Evolutionary conservation across 2,888 invertebrate genomes (phyloP), one percentile per base, ranked within the genome.

Genomic region (Andrena trimmerana): DNA sequence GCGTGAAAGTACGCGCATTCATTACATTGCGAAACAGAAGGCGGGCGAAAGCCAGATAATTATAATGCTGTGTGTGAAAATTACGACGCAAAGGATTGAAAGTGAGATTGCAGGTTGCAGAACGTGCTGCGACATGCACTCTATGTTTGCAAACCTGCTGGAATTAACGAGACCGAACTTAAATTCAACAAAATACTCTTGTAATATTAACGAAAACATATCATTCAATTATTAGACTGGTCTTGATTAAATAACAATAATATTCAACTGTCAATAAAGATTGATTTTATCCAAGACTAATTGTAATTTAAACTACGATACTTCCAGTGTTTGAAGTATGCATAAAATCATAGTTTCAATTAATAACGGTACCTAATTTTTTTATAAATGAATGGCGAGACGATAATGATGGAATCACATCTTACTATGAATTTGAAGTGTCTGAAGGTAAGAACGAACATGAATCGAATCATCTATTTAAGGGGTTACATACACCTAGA

Each of bases 61-160:
- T 82, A 76, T 63, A 59, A 65, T 59, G 66, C 6, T 33, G 57
- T 48, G 31, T 59, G 48, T 57, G 70, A 24, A 73, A 67, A 75
- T 74, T 42, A 54, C 42, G 27, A 27, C 31, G 29, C 16, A 62
- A 70, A 54, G 50, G 50, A 29, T 67, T n/a, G 62, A 27, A 75
- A 67, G 33, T 63, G 52, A 68, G 70, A 70, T 66, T 16, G 13
- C n/a, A 8, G 36, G 16, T 33, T 48, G 13, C 42, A 8, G 54
- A 42, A 63, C 29, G 10, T 13, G 7, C 42, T n/a, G 24, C n/a
- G 52, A 48, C 42, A 48, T 27, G 7, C 27, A 20, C 6, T 33
- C 16, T 20, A 24, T 10, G 52, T 77, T 69, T 50, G 57, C 63
- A 7, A 57, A 20, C 27, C 24, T 27, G 54, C 52, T 36, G 42